Evolutionary conservation across 2,797 vertebrate genomes (phyloP), one percentile per base, ranked within the genome.

Genomic region (Columba guinea): DNA sequence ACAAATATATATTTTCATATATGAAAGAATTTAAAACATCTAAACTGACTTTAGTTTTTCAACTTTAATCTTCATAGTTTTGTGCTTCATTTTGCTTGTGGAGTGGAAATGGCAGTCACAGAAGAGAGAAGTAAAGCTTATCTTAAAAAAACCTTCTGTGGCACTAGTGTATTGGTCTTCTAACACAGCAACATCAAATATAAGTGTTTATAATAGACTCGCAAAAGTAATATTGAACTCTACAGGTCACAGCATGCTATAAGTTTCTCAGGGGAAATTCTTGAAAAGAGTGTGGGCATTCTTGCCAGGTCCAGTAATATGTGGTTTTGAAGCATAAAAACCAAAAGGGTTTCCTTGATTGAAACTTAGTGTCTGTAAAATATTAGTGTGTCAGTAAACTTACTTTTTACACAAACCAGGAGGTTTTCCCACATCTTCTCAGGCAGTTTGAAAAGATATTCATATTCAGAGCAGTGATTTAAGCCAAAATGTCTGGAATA

Each of bases 71-170:
- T 91, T 88, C 73, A 55, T 79, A 52, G 32, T 85, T 93, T 81
- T 76, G 21, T 87, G 32, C 52, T 96, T 93, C 58, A 63, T 90
- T 89, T 90, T 84, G 9, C 39, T 90, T 95, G 73, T 79, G 52
- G n/a, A 46, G 8, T 80, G 27, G n/a, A 92, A 88, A 27, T 69
- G 46, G 46, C 49, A 80, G 60, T 34, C 41, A 23, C 60, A 41
- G 37, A 64, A 80, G 19, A 58, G 76, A 69, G 88, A 92, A 93
- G 32, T n/a, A 91, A 93, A 90, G 58, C 81, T 96, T 93, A 96
- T 96, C 90, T 94, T 71, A 69, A 77, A 90, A 87, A 91, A 94
- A 44, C 88, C 80, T 94, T 94, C 93, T 91, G 79, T 81, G 35
- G 60, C 90, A 60, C 92, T 93, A 79, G 44, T n/a, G 67, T 82